These are phyloP conservation scores for Geotrypetes seraphini DNA, from an alignment of 2,797 vertebrate genomes.

Conservation along the genomic window DNA sequence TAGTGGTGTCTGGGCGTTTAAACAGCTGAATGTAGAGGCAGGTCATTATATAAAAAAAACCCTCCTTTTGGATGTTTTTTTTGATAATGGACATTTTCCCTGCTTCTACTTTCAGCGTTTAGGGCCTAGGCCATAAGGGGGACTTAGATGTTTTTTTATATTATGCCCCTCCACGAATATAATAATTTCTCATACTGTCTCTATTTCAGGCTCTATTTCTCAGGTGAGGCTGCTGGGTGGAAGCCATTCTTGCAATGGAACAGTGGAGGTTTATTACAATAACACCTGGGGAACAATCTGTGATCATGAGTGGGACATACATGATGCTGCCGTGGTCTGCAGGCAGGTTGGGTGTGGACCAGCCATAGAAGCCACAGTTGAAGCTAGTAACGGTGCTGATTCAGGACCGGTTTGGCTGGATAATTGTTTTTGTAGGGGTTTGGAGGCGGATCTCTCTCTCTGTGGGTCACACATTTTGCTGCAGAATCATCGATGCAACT, in stretches of 20 bases:
- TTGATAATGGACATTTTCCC: no score
- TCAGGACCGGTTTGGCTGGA: conserved; percentile 12
- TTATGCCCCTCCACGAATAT: no score
- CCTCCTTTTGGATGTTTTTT: no score
- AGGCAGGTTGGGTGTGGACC: conserved; percentile 20
- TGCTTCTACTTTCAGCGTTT: no score
- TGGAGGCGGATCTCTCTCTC: conserved; percentile 10
- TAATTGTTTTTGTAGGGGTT: conserved; percentile 14
- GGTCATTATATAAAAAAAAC: no score
- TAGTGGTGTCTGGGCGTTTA: no score
- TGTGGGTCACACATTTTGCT: not conserved
- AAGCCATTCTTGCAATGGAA: conserved; percentile 5
- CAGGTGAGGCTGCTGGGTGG: conserved; percentile 9
- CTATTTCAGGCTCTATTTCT: no score
- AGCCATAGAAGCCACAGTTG: conserved; percentile 2
- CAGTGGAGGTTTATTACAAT: conserved; percentile 9
- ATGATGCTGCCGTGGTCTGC: conserved; percentile 23
- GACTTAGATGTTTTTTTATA: no score
- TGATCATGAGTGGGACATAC: conserved; percentile 19
- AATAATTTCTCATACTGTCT: no score
- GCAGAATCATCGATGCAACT: not conserved
- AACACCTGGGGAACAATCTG: conserved; percentile 22
- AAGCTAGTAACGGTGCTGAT: conserved; percentile 2
- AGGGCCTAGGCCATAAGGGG: no score
- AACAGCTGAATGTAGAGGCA: no score